phyloP scores from a whole-genome alignment of 2,888 invertebrate species.

The Pantelozetes paolii region DNA sequence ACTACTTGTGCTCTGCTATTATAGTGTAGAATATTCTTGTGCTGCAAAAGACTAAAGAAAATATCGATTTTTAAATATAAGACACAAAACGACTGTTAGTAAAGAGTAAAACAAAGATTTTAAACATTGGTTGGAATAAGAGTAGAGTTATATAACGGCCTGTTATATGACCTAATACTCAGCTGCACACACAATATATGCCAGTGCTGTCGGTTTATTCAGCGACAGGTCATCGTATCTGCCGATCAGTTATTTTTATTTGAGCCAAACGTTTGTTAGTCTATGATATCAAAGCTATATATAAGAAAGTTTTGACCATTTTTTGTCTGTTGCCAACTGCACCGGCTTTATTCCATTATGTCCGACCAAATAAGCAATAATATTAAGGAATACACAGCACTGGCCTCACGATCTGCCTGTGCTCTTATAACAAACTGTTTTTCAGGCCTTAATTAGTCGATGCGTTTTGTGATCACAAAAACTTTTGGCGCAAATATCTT shows the following conservation, averaged over 20 bases:
- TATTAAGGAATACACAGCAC: neutral
- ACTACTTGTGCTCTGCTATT: neutral
- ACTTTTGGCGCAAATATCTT: constrained; percentile 11
- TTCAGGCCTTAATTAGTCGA: constrained; percentile 3
- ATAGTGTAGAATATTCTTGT: neutral
- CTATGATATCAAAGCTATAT: neutral
- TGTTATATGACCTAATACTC: no score
- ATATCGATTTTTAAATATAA: constrained; percentile 6
- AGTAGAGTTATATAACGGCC: neutral
- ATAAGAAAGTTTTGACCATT: neutral
- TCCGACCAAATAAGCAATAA: constrained; percentile 36
- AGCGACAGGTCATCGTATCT: neutral
- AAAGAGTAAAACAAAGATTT: no score
- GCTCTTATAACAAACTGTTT: neutral
- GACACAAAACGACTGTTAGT: neutral
- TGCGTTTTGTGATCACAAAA: neutral
- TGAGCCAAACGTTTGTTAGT: neutral
- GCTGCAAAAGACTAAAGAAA: neutral
- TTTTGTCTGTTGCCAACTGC: constrained; percentile 16
- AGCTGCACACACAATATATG: no score
- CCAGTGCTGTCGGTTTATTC: neutral
- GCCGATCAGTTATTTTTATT: neutral
- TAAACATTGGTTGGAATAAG: neutral
- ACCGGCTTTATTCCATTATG: constrained; percentile 20
- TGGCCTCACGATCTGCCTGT: neutral